Evolutionary conservation across 2,888 invertebrate species (phyloP).

Genomic region (Tanypteryx hageni): DNA sequence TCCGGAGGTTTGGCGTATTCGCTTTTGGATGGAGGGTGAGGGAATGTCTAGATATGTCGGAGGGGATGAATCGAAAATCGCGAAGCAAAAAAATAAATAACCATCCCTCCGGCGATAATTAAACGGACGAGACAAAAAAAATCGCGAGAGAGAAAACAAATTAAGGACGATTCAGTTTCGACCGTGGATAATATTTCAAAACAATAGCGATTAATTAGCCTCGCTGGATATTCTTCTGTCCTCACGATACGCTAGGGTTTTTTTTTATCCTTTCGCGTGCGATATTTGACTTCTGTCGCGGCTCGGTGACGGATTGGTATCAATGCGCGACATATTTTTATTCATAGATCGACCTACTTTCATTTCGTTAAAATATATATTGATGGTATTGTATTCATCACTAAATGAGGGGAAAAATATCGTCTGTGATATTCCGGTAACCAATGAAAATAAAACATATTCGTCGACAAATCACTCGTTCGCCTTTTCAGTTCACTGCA

Average conservation of each 20-base stretch:
- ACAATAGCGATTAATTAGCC: neutral
- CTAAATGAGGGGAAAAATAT: too few species aligned
- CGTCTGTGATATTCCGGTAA: too few species aligned
- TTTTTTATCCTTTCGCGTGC: neutral
- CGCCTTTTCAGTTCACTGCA: neutral
- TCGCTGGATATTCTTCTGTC: neutral
- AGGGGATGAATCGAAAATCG: neutral
- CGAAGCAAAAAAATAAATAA: neutral
- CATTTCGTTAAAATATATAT: too few species aligned
- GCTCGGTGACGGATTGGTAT: neutral
- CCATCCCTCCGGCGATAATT: neutral
- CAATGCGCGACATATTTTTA: too few species aligned
- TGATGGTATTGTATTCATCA: too few species aligned
- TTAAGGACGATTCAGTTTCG: too few species aligned
- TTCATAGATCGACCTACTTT: too few species aligned
- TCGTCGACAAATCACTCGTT: neutral
- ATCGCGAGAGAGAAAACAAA: too few species aligned
- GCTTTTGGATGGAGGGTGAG: neutral
- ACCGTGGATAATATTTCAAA: neutral
- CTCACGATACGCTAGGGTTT: neutral
- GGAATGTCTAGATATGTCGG: too few species aligned
- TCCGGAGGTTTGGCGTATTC: neutral
- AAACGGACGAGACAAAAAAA: neutral
- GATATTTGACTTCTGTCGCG: neutral
- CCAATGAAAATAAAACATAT: neutral